These are phyloP conservation scores for Baronia brevicornis DNA, from an alignment of 2,888 invertebrate genomes.

Conservation along the genomic window DNA sequence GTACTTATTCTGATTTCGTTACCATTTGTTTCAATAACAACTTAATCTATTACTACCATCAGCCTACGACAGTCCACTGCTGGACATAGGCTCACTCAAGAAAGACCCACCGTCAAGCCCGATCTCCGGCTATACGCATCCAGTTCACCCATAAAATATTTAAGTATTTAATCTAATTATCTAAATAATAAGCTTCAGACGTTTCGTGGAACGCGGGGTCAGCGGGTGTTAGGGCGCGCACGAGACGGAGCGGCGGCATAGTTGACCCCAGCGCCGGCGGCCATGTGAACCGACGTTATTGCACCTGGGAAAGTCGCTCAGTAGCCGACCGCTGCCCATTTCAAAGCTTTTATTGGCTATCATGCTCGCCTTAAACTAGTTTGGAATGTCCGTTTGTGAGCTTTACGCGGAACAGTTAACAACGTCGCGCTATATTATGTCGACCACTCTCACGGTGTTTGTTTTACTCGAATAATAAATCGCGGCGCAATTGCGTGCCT, in stretches of 20 bases:
- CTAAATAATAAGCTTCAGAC: too few species aligned
- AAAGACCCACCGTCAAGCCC: too few species aligned
- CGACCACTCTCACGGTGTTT: slow-evolving; percentile 56
- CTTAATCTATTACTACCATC: too few species aligned
- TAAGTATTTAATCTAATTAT: slow-evolving; percentile 9
- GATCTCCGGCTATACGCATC: too few species aligned
- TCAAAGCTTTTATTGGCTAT: slow-evolving; percentile 65
- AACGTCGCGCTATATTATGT: slow-evolving; percentile 41
- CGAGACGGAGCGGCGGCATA: slow-evolving; percentile 17
- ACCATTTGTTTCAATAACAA: too few species aligned
- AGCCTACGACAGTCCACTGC: too few species aligned
- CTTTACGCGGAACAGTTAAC: slow-evolving; percentile 51
- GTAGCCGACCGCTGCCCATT: slow-evolving; percentile 58
- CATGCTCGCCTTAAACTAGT: slow-evolving; percentile 63
- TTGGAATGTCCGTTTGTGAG: slow-evolving; percentile 57
- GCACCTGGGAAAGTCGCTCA: slow-evolving; percentile 60
- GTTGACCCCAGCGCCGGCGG: slow-evolving; percentile 46
- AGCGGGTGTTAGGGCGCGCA: slow-evolving; percentile 18
- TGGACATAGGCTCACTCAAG: too few species aligned
- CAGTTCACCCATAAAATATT: slow-evolving; percentile 12
- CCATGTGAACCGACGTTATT: slow-evolving; percentile 46
- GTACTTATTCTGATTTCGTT: too few species aligned
- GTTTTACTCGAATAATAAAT: slow-evolving; percentile 39
- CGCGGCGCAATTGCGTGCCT: slow-evolving; percentile 52
- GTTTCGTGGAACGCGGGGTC: slow-evolving; percentile 15